A percentile compares a stretch with the other conserved stretches of the same genome.
phyloP scores from a whole-genome alignment of 2,888 invertebrate genomes.

The Cheilosia grossa region DNA sequence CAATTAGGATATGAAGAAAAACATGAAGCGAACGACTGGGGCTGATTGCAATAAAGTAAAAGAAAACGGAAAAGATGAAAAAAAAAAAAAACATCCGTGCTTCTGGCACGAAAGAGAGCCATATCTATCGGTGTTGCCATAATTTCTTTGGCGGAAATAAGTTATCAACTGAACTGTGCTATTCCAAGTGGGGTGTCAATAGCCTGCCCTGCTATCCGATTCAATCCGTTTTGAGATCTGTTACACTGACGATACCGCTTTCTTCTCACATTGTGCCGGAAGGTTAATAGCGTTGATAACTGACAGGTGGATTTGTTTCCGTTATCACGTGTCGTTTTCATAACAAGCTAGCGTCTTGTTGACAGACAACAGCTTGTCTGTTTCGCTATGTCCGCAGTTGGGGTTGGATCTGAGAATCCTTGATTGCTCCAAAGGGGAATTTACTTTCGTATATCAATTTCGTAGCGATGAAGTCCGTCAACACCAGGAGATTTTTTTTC shows the following conservation, averaged over 20 bases:
- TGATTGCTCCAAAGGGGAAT: background rate
- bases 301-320: constrained; percentile 33
- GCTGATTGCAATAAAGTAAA: constrained; percentile 15
- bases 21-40: constrained; percentile 37
- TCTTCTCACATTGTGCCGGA: background rate
- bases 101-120: background rate
- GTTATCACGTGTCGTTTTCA: background rate
- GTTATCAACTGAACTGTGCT: constrained; percentile 52
- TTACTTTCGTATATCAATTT: constrained; percentile 11
- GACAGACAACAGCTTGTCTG: background rate
- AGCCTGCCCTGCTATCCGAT: constrained; percentile 23
- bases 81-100: background rate
- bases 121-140: constrained; percentile 19
- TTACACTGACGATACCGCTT: constrained; percentile 9
- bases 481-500: too few species aligned
- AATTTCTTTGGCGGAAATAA: constrained; percentile 54
- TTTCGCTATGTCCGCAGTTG: background rate
- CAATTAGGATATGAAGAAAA: constrained; percentile 61
- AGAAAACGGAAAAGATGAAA: background rate
- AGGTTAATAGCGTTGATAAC: constrained; percentile 32
- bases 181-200: constrained; percentile 27
- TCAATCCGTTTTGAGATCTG: constrained; percentile 13
- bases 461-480: constrained; percentile 7
- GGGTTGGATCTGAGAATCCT: background rate
- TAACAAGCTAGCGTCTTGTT: constrained; percentile 18